A percentile compares a stretch with the other conserved stretches of the same genome.
Conservation (phyloP, 1,140 invertebrate species). For the Zaprionus africanus region DNA sequence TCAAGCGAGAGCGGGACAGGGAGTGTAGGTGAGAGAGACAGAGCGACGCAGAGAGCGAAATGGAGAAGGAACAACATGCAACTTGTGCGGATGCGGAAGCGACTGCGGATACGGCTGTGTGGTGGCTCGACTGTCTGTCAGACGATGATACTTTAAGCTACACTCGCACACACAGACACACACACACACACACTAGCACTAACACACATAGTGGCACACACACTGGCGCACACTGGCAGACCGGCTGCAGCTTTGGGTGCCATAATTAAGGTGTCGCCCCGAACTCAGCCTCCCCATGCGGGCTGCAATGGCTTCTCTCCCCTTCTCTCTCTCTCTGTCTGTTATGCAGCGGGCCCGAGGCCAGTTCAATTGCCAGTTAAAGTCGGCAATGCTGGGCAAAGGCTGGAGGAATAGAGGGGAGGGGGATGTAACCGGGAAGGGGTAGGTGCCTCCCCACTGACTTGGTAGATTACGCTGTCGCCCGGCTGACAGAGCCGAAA, state of each 20-base stretch:
- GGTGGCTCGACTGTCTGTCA: slow-evolving; percentile 33
- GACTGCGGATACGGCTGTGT: slow-evolving; percentile 21
- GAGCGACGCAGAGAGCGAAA: slow-evolving; percentile 11
- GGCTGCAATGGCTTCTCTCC: slow-evolving; percentile 13
- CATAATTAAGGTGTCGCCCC: slow-evolving; percentile 72
- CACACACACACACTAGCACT: neutral
- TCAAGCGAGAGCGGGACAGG: slow-evolving; percentile 36
- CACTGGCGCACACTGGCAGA: neutral
- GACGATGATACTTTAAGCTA: slow-evolving; percentile 43
- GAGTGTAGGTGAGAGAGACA: slow-evolving; percentile 14
- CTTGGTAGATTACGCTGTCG: slow-evolving; percentile 71
- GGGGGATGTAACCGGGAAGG: neutral
- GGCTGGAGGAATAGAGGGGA: neutral
- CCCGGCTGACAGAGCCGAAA: slow-evolving; percentile 58
- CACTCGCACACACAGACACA: neutral
- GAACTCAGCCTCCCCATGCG: slow-evolving; percentile 7
- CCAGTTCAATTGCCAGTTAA: slow-evolving; percentile 45
- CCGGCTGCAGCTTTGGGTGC: slow-evolving; percentile 42
- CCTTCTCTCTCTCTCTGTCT: neutral
- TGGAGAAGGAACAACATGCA: slow-evolving; percentile 14
- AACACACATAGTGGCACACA: too few species aligned
- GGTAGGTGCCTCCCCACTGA: slow-evolving; percentile 7
- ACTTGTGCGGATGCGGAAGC: slow-evolving; percentile 18
- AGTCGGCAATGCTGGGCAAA: neutral
- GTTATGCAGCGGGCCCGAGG: slow-evolving; percentile 27